Evolutionary conservation across 2,797 vertebrate species (phyloP).

Genomic region (Takifugu rubripes): DNA sequence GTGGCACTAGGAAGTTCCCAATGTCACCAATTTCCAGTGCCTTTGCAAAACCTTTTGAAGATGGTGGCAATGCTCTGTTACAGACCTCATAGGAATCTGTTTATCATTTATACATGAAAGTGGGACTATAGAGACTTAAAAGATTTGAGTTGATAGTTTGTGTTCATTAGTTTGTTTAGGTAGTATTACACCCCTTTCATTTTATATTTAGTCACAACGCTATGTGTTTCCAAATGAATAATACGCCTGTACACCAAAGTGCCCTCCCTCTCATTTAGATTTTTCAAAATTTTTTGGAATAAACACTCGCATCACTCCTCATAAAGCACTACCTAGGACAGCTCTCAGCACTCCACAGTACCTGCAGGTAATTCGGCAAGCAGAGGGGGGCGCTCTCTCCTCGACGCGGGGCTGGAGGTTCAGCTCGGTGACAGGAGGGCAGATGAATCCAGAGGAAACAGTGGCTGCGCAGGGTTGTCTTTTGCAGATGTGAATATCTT

Average conservation of each 20-base stretch:
- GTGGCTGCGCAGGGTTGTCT: slow-evolving; percentile 33
- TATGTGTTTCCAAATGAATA: slow-evolving; percentile 52
- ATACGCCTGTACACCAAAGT: slow-evolving; percentile 44
- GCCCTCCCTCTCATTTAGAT: slow-evolving; percentile 36
- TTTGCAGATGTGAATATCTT: slow-evolving; percentile 47
- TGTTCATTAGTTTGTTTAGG: slow-evolving; percentile 60
- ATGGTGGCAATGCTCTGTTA: slow-evolving; percentile 51
- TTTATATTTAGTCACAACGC: slow-evolving; percentile 53
- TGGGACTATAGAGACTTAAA: slow-evolving; percentile 28
- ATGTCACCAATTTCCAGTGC: slow-evolving; percentile 36
- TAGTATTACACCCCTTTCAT: slow-evolving; percentile 45
- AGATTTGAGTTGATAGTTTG: slow-evolving; percentile 45
- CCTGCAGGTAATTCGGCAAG: slow-evolving; percentile 49
- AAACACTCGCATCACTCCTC: slow-evolving; percentile 26
- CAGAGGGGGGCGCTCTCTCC: slow-evolving; percentile 58
- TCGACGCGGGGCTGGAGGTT: slow-evolving; percentile 25
- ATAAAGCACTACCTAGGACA: slow-evolving; percentile 56
- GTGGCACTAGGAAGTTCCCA: slow-evolving; percentile 32
- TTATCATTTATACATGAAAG: slow-evolving; percentile 47
- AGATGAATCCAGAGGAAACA: slow-evolving; percentile 7
- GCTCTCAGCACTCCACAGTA: slow-evolving; percentile 52
- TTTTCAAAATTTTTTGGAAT: slow-evolving; percentile 32
- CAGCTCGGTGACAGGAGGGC: slow-evolving; percentile 6
- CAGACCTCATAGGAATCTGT: slow-evolving; percentile 50
- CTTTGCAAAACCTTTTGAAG: slow-evolving; percentile 44